phyloP scores from a whole-genome alignment of 2,113 vertebrate species.

The Trematomus loennbergii region DNA sequence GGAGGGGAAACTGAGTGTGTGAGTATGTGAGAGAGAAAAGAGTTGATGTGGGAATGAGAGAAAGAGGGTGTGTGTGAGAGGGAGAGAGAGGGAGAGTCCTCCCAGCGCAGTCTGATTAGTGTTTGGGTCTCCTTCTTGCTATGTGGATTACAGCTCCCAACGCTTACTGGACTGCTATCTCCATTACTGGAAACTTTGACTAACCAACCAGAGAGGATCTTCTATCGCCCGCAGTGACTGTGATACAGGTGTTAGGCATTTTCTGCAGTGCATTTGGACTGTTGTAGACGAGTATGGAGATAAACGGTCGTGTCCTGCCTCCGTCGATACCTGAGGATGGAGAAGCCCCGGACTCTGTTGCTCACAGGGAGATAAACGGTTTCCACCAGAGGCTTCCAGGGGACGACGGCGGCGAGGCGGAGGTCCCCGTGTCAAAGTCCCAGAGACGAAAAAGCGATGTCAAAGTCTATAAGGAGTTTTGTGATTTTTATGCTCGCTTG shows the following conservation, averaged over 20 bases:
- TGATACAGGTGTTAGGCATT: background rate
- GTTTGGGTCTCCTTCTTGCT: constrained; percentile 40
- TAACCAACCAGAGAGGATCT: constrained; percentile 25
- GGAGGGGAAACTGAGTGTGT: constrained; percentile 34
- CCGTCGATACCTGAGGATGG: constrained; percentile 88
- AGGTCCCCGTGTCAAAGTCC: constrained; percentile 90
- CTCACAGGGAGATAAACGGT: constrained; percentile 65
- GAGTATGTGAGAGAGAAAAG: constrained; percentile 44
- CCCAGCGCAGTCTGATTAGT: constrained; percentile 54
- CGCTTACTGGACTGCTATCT: constrained; percentile 17
- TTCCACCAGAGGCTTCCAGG: constrained; percentile 68
- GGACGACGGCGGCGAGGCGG: constrained; percentile 80
- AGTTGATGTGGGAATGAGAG: constrained; percentile 60
- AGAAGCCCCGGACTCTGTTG: constrained; percentile 74
- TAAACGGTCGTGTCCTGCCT: constrained; percentile 77
- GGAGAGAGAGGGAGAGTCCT: constrained; percentile 37
- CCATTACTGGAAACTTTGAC: constrained; percentile 18
- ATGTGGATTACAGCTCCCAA: constrained; percentile 47
- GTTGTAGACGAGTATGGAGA: constrained; percentile 78
- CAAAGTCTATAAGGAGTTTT: constrained; percentile 98
- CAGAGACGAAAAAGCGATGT: constrained; percentile 94
- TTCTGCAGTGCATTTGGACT: background rate
- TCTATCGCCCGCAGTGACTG: background rate
- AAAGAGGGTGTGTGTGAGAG: constrained; percentile 55
- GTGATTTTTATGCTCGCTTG: constrained; percentile 98